Percentiles rank a stretch among this genome's conserved stretches.
Conservation (phyloP, 2,888 invertebrate genomes). For the Melanostoma mellinum region DNA sequence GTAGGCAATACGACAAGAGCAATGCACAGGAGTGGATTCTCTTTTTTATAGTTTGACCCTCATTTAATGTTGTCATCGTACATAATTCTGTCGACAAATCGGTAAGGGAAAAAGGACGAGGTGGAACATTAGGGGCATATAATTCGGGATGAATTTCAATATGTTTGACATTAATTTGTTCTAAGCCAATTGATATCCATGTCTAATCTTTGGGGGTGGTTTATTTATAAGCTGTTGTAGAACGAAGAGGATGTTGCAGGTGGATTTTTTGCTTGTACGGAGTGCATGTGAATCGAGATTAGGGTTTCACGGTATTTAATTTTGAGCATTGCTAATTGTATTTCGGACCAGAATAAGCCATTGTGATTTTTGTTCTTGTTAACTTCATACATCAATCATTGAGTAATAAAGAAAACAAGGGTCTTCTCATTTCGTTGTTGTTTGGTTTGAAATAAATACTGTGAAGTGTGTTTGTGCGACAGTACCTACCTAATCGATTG, state of each 20-base stretch:
- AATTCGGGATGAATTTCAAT: constrained; percentile 70
- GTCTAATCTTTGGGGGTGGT: constrained; percentile 79
- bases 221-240: constrained; percentile 78
- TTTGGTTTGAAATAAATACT: constrained; percentile 13
- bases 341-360: constrained; percentile 44
- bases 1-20: no score
- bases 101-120: not conserved
- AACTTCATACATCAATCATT: constrained; percentile 24
- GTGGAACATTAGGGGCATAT: constrained; percentile 52
- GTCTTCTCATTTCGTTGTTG: not conserved
- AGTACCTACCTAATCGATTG: constrained; percentile 8
- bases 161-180: constrained; percentile 79
- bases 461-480: constrained; percentile 7
- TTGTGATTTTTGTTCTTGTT: constrained; percentile 28
- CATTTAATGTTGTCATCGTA: constrained; percentile 58
- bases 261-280: constrained; percentile 48
- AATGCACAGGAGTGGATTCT: constrained; percentile 20
- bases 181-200: constrained; percentile 75
- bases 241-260: constrained; percentile 54
- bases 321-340: constrained; percentile 53
- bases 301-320: constrained; percentile 70
- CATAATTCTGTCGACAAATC: constrained; percentile 16
- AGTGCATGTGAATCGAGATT: constrained; percentile 28
- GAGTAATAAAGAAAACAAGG: constrained; percentile 26
- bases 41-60: constrained; percentile 26